Evolutionary conservation across 2,113 vertebrate species (phyloP), one percentile per base, ranked within the genome.

Genomic region (Pipa parva): DNA sequence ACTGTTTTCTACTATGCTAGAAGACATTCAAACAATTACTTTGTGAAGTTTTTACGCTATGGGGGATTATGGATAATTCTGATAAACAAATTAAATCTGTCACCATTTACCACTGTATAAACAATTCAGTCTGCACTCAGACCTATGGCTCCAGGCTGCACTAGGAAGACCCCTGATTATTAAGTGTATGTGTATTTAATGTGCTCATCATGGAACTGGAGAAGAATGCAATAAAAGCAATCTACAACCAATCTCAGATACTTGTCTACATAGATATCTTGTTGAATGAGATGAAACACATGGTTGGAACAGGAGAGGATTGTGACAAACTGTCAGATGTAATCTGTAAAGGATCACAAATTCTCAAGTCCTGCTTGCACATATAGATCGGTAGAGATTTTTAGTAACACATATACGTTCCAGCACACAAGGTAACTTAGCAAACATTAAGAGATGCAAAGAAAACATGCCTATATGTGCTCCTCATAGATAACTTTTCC

Each of bases 191-290:
- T n/a, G 3, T 29, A 31, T 15, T 13, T 1, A 46, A 63, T 27
- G 49, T 31, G 21, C 31, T 63, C 11, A 12, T 12, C n/a, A n/a
- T 20, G 51, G 63, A 22, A 64, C 27, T 21, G 2, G 50, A 45
- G 51, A 20, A 24, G 52, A 27, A 52, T 37, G 7, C 39, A 12
- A 46, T 13, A 45, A 29, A 17, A 48, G 27, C 37, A 63, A 42
- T 42, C 49, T 42, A 29, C 55, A 11, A 64, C 63, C 55, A 64
- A 64, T 64, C 36, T 64, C 6, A 26, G 36, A 64, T 64, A 37
- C 63, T 56, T 64, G 63, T 50, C 26, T 56, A 56, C 15, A 56
- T 64, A 56, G 55, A 64, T 51, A 64, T 46, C 36, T 18, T 29
- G 36, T 64, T 51, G 45, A 21, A 17, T 42, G 36, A 45, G 8